These are phyloP conservation scores for Oscheius sp. DNA, from an alignment of 2,888 invertebrate genomes.

Conservation along the genomic window DNA sequence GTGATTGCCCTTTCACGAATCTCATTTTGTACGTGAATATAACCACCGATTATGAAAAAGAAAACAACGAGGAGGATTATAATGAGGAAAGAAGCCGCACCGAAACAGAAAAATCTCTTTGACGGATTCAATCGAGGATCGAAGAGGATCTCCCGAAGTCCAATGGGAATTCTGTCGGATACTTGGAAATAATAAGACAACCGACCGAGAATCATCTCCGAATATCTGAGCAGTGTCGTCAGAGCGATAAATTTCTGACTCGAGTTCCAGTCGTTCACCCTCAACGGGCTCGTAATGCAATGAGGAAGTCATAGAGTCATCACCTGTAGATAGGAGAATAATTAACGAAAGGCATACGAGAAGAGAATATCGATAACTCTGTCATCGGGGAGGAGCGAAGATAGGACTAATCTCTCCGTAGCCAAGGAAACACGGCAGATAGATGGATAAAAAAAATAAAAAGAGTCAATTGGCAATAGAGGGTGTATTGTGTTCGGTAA, in stretches of 20 bases:
- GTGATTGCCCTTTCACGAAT: neutral
- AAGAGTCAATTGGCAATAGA: too few species aligned
- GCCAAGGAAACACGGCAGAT: too few species aligned
- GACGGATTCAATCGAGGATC: constrained; percentile 17
- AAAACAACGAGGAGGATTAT: constrained; percentile 3
- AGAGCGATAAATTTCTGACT: constrained; percentile 10
- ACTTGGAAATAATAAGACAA: neutral
- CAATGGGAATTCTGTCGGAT: constrained; percentile 14
- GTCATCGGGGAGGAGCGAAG: neutral
- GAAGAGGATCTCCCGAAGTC: constrained; percentile 9
- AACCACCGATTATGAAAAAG: constrained; percentile 21
- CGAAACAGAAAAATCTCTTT: constrained; percentile 19
- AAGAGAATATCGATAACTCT: neutral
- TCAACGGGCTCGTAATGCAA: constrained; percentile 21
- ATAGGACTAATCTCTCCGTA: too few species aligned
- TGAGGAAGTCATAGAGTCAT: constrained; percentile 20
- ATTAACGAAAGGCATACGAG: neutral
- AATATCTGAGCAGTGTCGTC: constrained; percentile 19
- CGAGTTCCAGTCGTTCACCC: constrained; percentile 23
- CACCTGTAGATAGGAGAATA: neutral
- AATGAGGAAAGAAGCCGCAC: constrained; percentile 1
- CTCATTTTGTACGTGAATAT: constrained; percentile 20
- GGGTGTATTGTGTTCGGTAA: too few species aligned
- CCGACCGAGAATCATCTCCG: too few species aligned
- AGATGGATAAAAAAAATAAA: too few species aligned